phyloP scores from a whole-genome alignment of 2,888 invertebrate species.

The Thysanoteuthis rhombus region DNA sequence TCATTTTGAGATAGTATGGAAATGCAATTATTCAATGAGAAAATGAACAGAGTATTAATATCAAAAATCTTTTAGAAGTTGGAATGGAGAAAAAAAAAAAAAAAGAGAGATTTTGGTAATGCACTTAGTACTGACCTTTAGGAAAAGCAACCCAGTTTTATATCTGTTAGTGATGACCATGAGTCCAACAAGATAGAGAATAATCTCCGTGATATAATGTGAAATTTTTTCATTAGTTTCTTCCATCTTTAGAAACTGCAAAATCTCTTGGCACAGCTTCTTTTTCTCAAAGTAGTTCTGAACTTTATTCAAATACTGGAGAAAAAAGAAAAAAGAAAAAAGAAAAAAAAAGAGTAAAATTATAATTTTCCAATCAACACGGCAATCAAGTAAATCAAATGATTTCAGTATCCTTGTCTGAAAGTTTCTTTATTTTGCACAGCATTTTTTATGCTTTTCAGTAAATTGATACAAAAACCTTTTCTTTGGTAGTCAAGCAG shows the following conservation, averaged over 20 bases:
- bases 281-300: slow-evolving; percentile 47
- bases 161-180: slow-evolving; percentile 54
- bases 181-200: slow-evolving; percentile 56
- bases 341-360: neutral
- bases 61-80: too few relatives aligned
- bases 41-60: too few relatives aligned
- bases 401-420: neutral
- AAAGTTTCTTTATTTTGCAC: too few relatives aligned
- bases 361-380: neutral
- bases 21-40: too few relatives aligned
- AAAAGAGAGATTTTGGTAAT: neutral
- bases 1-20: too few relatives aligned
- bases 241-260: slow-evolving; percentile 46
- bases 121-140: neutral
- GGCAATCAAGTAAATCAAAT: neutral
- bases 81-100: too few relatives aligned
- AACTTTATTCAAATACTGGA: slow-evolving; percentile 53
- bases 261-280: slow-evolving; percentile 48
- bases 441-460: too few relatives aligned
- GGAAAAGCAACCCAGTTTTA: slow-evolving; percentile 36
- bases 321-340: neutral
- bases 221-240: slow-evolving; percentile 42
- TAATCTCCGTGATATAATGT: slow-evolving; percentile 57
- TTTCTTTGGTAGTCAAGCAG: too few relatives aligned
- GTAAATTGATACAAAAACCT: too few relatives aligned